phyloP scores from a whole-genome alignment of 2,797 vertebrate genomes.

The Centroberyx gerrardi region DNA sequence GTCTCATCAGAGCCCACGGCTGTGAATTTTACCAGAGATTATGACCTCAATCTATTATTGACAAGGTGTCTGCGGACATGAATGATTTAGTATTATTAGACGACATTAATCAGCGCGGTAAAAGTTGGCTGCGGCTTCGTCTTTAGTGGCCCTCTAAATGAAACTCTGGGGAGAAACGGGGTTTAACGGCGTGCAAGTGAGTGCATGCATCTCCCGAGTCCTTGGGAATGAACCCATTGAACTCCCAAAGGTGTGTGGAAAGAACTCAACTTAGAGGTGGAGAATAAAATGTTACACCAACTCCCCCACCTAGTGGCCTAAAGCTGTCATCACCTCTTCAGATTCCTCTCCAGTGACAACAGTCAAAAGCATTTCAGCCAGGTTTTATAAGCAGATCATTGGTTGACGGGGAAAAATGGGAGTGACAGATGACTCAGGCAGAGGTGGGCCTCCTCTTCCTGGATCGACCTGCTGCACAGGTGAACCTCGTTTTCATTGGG shows the following conservation, averaged over 20 bases:
- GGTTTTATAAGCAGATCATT: not conserved
- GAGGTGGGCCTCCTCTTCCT: no score
- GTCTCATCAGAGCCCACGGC: not conserved
- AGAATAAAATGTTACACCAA: constrained; percentile 25
- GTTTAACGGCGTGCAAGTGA: constrained; percentile 50
- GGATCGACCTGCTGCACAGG: not conserved
- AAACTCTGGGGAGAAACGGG: constrained; percentile 46
- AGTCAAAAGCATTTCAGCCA: not conserved
- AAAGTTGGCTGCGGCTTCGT: constrained; percentile 29
- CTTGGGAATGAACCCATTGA: constrained; percentile 80
- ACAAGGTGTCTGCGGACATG: constrained; percentile 39
- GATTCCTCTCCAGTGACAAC: not conserved
- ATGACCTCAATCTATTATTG: constrained; percentile 54
- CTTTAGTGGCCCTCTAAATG: constrained; percentile 47
- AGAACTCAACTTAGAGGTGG: constrained; percentile 1
- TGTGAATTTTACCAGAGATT: constrained; percentile 44
- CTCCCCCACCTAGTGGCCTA: constrained; percentile 76
- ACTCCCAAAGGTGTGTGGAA: constrained; percentile 70
- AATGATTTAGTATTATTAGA: constrained; percentile 56
- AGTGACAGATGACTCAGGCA: not conserved
- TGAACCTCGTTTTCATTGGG: not conserved
- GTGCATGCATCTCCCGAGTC: constrained; percentile 67
- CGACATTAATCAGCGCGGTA: constrained; percentile 37
- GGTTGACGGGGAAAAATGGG: not conserved
- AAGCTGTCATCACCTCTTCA: constrained; percentile 14